phyloP scores from a whole-genome alignment of 2,113 vertebrate genomes.

The Geococcyx californianus region DNA sequence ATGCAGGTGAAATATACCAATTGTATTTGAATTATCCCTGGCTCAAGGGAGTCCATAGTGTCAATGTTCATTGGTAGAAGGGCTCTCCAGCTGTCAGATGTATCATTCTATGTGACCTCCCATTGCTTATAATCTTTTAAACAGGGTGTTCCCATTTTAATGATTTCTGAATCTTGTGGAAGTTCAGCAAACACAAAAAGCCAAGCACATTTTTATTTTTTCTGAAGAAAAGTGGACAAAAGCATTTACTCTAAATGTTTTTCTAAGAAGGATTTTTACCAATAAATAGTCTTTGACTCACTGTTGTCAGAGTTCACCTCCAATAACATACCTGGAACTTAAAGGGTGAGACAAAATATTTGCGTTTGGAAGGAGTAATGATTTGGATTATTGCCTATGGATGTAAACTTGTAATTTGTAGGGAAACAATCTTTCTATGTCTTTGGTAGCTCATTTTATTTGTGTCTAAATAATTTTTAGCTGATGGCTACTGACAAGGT shows the following conservation, averaged over 20 bases:
- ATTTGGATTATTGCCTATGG: neutral
- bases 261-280: neutral
- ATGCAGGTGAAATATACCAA: neutral
- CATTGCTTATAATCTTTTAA: neutral
- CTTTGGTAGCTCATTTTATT: neutral
- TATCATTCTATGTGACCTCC: neutral
- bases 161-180: neutral
- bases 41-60: neutral
- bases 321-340: neutral
- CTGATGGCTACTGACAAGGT: neutral
- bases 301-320: neutral
- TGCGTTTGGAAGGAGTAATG: neutral
- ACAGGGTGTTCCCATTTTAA: neutral
- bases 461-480: neutral
- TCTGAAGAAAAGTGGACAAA: neutral
- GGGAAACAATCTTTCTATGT: neutral
- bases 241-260: neutral
- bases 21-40: neutral
- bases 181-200: neutral
- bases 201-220: neutral
- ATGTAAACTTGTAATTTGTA: neutral
- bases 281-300: neutral
- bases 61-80: neutral
- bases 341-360: neutral
- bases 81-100: neutral